Conservation (phyloP, 2,888 invertebrate species). For the Eudasyphora cyanicolor region DNA sequence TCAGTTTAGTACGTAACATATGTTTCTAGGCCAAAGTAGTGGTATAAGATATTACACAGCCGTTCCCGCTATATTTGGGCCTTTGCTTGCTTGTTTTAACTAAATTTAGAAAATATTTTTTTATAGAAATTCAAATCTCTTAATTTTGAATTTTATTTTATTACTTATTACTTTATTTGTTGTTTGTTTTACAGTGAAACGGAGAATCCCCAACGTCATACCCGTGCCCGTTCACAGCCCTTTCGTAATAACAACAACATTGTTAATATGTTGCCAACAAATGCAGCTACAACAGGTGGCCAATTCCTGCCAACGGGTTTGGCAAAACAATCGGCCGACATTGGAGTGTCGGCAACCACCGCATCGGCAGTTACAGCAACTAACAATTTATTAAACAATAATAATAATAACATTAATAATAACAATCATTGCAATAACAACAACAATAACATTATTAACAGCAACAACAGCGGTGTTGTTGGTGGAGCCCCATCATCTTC, state of each 20-base stretch:
- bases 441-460: slow-evolving; percentile 70
- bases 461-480: slow-evolving; percentile 64
- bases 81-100: too few species aligned
- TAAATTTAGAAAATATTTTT: too few species aligned
- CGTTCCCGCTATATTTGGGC: too few species aligned
- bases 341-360: slow-evolving; percentile 43
- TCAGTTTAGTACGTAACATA: too few species aligned
- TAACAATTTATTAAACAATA: slow-evolving; percentile 67
- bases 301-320: slow-evolving; percentile 51
- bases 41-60: too few species aligned
- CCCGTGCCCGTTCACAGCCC: slow-evolving; percentile 80
- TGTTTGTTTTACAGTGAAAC: slow-evolving; percentile 60
- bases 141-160: neutral
- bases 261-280: slow-evolving; percentile 69
- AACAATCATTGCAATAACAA: slow-evolving; percentile 64
- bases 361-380: slow-evolving; percentile 64
- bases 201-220: slow-evolving; percentile 77
- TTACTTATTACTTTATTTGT: neutral
- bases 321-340: slow-evolving; percentile 40
- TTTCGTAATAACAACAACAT: slow-evolving; percentile 78
- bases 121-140: neutral
- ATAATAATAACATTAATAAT: slow-evolving; percentile 56
- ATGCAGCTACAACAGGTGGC: slow-evolving; percentile 33
- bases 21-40: too few species aligned
- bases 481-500: slow-evolving; percentile 68